phyloP scores from a whole-genome alignment of 2,888 invertebrate species.

The Macrophya annulata region DNA sequence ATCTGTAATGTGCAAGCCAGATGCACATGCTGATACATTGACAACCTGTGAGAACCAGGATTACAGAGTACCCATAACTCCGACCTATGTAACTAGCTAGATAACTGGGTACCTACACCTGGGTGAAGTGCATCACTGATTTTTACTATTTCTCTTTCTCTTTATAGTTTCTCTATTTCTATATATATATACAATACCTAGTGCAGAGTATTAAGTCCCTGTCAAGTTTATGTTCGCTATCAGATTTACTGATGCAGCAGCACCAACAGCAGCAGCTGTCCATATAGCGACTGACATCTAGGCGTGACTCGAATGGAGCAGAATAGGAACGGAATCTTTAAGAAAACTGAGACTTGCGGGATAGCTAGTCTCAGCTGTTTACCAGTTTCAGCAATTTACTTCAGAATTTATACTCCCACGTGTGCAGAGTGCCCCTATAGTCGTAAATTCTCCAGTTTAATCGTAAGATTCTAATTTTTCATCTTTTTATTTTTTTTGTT shows the following conservation, averaged over 20 bases:
- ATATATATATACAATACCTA: conserved; percentile 1
- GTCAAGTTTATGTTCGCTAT: conserved; percentile 4
- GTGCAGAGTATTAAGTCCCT: conserved; percentile 13
- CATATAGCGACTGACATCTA: conserved; percentile 2
- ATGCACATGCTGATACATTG: conserved; percentile 56
- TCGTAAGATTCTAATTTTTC: not conserved
- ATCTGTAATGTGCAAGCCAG: conserved; percentile 18
- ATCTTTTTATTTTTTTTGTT: not conserved
- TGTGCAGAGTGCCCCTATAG: not conserved
- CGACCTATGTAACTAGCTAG: conserved; percentile 21
- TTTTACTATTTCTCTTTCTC: not conserved
- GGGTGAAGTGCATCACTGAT: conserved; percentile 23
- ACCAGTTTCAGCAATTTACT: not conserved
- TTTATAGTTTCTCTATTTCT: conserved; percentile 15
- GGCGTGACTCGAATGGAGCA: not conserved
- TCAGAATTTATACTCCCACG: conserved; percentile 14
- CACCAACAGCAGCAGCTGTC: not conserved
- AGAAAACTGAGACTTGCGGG: not conserved
- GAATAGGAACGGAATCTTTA: not conserved
- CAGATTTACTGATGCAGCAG: conserved; percentile 18
- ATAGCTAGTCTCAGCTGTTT: not conserved
- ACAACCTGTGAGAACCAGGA: conserved; percentile 61
- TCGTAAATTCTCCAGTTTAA: not conserved
- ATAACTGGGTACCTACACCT: conserved; percentile 13
- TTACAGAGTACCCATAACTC: conserved; percentile 38